Conservation (phyloP, 1,140 invertebrate species). For the Lepidurus packardi region DNA sequence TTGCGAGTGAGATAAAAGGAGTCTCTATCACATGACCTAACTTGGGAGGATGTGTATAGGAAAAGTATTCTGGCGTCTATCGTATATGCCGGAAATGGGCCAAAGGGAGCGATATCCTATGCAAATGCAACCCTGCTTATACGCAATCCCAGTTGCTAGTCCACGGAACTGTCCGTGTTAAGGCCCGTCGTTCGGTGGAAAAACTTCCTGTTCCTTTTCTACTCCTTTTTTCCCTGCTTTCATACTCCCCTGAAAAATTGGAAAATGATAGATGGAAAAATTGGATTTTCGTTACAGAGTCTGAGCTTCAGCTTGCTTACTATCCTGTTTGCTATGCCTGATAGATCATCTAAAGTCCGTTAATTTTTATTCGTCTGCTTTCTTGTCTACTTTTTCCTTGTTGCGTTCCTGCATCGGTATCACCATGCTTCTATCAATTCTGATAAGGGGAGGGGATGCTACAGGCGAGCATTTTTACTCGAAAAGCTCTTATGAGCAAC, state of each 20-base stretch:
- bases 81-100: neutral
- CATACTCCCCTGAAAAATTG: no score
- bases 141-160: neutral
- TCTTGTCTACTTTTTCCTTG: neutral
- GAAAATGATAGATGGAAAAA: no score
- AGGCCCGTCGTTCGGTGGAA: no score
- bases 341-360: no score
- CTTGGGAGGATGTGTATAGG: neutral
- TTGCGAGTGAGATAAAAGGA: neutral
- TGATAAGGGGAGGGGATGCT: neutral
- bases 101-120: constrained; percentile 19
- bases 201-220: no score
- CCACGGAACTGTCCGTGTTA: neutral
- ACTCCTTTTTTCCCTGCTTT: no score
- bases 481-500: no score
- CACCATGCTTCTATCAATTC: neutral
- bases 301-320: no score
- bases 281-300: no score
- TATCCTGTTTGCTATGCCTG: no score
- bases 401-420: neutral
- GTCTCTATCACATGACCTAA: neutral
- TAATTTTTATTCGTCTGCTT: neutral
- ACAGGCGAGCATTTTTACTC: no score
- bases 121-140: constrained; percentile 4
- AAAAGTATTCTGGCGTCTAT: neutral